Base-by-base conservation (phyloP, 2,888 invertebrate species). In the Volucella bombylans region DNA sequence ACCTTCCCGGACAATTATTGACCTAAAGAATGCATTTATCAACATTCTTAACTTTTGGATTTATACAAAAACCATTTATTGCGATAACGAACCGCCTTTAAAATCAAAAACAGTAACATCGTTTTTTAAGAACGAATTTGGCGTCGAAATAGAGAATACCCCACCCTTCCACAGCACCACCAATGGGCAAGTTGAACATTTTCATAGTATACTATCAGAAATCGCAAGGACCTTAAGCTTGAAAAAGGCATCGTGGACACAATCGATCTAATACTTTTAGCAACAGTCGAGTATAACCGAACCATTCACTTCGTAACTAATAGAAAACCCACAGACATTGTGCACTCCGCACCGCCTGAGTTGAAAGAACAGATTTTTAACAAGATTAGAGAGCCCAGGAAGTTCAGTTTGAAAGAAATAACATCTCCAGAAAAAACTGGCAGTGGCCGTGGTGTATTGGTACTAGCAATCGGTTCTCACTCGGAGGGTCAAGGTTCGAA, bases 41-140 rank as follows among this genome's bases (percentile, higher is more conserved):
- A 87, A 87, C 50, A 62, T 88, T 39, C 87, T 67, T 31, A 15
- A 82, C 79, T 9, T 87, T 65, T 61, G 76, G 1, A 1, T 18
- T 18, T 1, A 18, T 18, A 18, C 18, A 18, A 18, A 18, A 18
- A 18, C 31, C 11, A 87, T 88, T 54, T 88, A 76, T 43, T 87
- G 87, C 15, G 87, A 88, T 64, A 88, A 87, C 72, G 87, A 88
- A 31, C 72, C 82, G 8, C 81, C 86, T 50, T 43, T 86, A 6
- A 86, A 79, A 45, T 87, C 85, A 8, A 64, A 86, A 50, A 87
- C 80, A 14, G 74, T 41, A 80, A 43, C 59, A 76, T 76, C 45
- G 9, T 87, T 14, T 65, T 18, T 86, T 43, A 12, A 12, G 2
- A 86, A 83, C 43, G 59, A 52, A 15, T 86, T 85, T 72, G 59